These are phyloP conservation scores for Coptotermes formosanus DNA, from an alignment of 1,140 invertebrate species.

Conservation along the genomic window DNA sequence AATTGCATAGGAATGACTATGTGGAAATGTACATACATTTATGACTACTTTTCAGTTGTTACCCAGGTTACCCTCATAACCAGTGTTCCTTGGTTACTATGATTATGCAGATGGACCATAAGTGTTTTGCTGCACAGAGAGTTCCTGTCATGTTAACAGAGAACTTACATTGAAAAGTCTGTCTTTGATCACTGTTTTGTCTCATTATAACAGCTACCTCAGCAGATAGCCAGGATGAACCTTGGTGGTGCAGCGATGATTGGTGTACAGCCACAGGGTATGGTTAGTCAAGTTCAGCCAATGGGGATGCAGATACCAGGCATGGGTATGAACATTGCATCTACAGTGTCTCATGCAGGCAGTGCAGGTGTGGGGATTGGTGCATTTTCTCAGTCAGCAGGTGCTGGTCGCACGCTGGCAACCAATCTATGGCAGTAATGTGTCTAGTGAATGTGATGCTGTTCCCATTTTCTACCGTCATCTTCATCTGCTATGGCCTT, in stretches of 20 bases:
- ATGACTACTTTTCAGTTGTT: too few relatives aligned
- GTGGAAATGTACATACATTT: too few relatives aligned
- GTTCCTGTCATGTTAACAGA: too few relatives aligned
- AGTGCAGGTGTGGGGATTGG: slow-evolving; percentile 27
- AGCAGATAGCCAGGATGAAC: slow-evolving; percentile 57
- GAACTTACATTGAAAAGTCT: too few relatives aligned
- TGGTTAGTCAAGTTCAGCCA: slow-evolving; percentile 6
- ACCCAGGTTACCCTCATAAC: too few relatives aligned
- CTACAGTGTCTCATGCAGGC: neutral
- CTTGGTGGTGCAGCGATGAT: slow-evolving; percentile 41
- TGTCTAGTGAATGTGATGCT: neutral
- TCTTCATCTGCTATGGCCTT: neutral
- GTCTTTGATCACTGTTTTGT: neutral
- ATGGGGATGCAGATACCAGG: slow-evolving; percentile 33
- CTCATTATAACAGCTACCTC: slow-evolving; percentile 50
- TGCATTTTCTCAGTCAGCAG: slow-evolving; percentile 35
- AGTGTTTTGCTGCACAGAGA: too few relatives aligned
- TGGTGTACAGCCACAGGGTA: slow-evolving; percentile 42
- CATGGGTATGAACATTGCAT: slow-evolving; percentile 11
- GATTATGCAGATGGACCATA: too few relatives aligned
- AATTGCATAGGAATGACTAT: too few relatives aligned
- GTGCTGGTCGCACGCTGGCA: slow-evolving; percentile 52
- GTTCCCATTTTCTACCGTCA: neutral
- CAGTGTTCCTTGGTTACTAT: too few relatives aligned
- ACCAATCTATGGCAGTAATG: slow-evolving; percentile 57